Base-by-base conservation (phyloP, 2,797 vertebrate genomes). In the Spheniscus humboldti region DNA sequence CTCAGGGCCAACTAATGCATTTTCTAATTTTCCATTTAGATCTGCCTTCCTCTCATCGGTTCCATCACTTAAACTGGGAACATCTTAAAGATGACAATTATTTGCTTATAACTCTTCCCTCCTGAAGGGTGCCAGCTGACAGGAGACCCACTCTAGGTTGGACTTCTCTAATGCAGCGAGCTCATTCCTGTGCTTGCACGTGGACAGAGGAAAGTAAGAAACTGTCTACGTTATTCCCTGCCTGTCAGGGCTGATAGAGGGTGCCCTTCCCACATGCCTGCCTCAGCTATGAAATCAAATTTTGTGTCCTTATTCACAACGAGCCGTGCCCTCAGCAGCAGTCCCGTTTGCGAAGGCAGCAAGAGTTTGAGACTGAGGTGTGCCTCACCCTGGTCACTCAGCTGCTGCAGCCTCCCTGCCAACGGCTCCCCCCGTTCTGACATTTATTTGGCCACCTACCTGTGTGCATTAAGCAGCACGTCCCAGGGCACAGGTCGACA, bases 1-100 rank as follows among this genome's bases (percentile, higher is more conserved):
- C 48, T 86, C 53, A 33, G 27, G 28, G 23, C 23, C 30, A 94
- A 50, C 8, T 48, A 8, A 79, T 31, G 15, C 33, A 59, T 64
- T 90, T 92, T 89, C 14, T 74, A 52, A 39, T 85, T 79, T 90
- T 83, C 55, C 39, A 24, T 56, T 56, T 67, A 55, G 41, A 63
- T 86, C 47, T 78, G 8, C 23, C 71, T 95, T 86, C 24, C 6
- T 83, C 20, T 80, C 45, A 64, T 18, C 14, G 0, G 8, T 84
- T 81, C 50, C 47, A 33, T 27, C 39, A 43, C 10, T 39, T 81
- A 33, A 88, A 69, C 23, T 72, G 45, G 7, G 25, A 92, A 62
- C 27, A 55, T 41, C 28, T 18, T 66, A 37, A 53, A 56, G 69
- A 33, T 43, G 19, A 6, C 10, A 60, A 75, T 53, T 62, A 52